These are phyloP conservation scores for Bombus impatiens DNA, from an alignment of 1,140 invertebrate genomes.

Conservation along the genomic window DNA sequence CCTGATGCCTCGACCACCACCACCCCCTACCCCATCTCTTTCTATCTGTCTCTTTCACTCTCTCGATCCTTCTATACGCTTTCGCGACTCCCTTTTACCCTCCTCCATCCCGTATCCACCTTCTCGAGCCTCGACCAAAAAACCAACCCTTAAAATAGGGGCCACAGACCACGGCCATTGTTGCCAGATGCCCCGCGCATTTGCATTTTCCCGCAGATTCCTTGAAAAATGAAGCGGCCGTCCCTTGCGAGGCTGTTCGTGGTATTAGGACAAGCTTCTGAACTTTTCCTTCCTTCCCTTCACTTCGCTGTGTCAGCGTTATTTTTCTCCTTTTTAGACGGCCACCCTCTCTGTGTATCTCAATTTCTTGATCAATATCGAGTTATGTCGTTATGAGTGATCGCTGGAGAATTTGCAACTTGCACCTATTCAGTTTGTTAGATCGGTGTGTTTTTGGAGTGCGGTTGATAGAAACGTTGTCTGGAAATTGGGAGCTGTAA, in stretches of 20 bases:
- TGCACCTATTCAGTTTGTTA: too few species aligned
- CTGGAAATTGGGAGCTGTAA: too few species aligned
- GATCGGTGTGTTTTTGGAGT: too few species aligned
- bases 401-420: not conserved
- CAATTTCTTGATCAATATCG: constrained; percentile 50
- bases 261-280: constrained; percentile 64
- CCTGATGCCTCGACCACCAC: constrained; percentile 26
- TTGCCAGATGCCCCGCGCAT: constrained; percentile 82
- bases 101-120: constrained; percentile 39
- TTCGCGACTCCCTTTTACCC: constrained; percentile 3
- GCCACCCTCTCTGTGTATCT: constrained; percentile 2
- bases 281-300: constrained; percentile 28
- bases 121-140: constrained; percentile 70
- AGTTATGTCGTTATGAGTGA: not conserved
- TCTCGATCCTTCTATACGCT: too few species aligned
- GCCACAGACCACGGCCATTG: constrained; percentile 82
- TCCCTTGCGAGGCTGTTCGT: constrained; percentile 41
- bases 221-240: constrained; percentile 75
- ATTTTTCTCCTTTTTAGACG: constrained; percentile 22
- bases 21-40: not conserved
- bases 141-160: constrained; percentile 82
- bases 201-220: constrained; percentile 81
- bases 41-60: not conserved
- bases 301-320: constrained; percentile 11
- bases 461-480: too few species aligned